Conservation (phyloP, 2,888 invertebrate species). For the Eumerus sabulonum region DNA sequence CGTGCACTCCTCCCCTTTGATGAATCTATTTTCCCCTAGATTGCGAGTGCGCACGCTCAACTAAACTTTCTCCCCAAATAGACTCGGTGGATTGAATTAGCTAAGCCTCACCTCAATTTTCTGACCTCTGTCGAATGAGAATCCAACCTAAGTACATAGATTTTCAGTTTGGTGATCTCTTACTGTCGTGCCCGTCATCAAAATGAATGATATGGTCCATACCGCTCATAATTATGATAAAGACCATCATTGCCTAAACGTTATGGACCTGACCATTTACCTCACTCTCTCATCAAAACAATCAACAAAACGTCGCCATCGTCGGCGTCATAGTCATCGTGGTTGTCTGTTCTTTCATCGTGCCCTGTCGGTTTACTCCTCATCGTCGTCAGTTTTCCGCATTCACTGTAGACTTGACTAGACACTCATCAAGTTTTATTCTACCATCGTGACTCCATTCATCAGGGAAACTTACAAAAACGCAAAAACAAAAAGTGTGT, state of each 20-base stretch:
- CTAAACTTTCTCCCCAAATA: conserved; percentile 60
- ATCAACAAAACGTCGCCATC: conserved; percentile 43
- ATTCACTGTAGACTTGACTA: conserved; percentile 63
- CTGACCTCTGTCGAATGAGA: conserved; percentile 52
- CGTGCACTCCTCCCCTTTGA: conserved; percentile 56
- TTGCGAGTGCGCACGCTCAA: conserved; percentile 16
- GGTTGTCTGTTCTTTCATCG: too few relatives aligned
- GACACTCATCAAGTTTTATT: conserved; percentile 69
- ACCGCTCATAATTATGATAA: conserved; percentile 57
- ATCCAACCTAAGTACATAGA: conserved; percentile 11
- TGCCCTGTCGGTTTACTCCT: too few relatives aligned
- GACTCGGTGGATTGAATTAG: conserved; percentile 30
- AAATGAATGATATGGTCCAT: too few relatives aligned
- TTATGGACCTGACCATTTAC: conserved; percentile 53
- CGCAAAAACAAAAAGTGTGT: too few relatives aligned
- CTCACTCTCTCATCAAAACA: conserved; percentile 56
- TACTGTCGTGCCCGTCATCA: too few relatives aligned
- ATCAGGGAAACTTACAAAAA: conserved; percentile 2
- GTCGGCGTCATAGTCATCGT: conserved; percentile 24
- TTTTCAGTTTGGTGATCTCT: too few relatives aligned
- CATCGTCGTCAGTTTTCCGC: conserved; percentile 40
- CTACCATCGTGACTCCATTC: conserved; percentile 60
- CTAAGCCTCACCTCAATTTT: conserved; percentile 53
- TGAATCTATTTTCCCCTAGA: conserved; percentile 46
- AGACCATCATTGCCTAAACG: conserved; percentile 61